Base-by-base conservation (phyloP, 2,797 vertebrate genomes). In the Microctenopoma steveboyesi region DNA sequence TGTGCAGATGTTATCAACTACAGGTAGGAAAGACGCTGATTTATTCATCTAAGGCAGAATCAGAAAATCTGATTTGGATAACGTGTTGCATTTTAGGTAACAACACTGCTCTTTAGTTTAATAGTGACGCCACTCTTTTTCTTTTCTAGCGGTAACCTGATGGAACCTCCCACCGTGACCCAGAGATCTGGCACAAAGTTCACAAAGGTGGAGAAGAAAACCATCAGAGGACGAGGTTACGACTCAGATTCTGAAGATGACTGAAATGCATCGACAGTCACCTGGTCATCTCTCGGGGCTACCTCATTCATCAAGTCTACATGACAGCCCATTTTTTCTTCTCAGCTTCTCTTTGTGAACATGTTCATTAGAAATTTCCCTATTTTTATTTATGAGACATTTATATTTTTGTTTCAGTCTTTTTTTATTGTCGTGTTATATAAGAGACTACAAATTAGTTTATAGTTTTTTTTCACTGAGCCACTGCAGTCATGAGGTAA, bases 131-230 rank as follows among this genome's bases (percentile, higher is more conserved):
- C 18, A 1, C 13, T 0, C 47, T 37, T 49, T 27, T 39, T 1
- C 53, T 25, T 54, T 85, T 86, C 18, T 71, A 99, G 97, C 85
- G 97, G 97, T 52, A 99, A 95, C 92, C 87, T 95, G 88, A 95
- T 96, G 94, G 97, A 98, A 42, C 96, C 95, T 42, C 98, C 97
- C 62, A 95, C 95, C 83, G 64, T 88, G 81, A 90, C 85, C 46
- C 92, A 97, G 84, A 97, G 94, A 90, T 91, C 95, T 15, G 93
- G 93, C 77, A 90, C 95, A 84, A 96, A 94, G 87, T 95, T 99
- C 82, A 97, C 94, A 27, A 98, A 98, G 85, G 70, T 98, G 92
- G 97, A 99, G 86, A 99, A 99, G 94, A 98, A 95, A 91, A 96
- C 94, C 37, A 95, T 99, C 91, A 93, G 96, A 95, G 96, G 96